Base-by-base conservation (phyloP, 2,113 vertebrate species). In the Onychorhynchus coronatus region DNA sequence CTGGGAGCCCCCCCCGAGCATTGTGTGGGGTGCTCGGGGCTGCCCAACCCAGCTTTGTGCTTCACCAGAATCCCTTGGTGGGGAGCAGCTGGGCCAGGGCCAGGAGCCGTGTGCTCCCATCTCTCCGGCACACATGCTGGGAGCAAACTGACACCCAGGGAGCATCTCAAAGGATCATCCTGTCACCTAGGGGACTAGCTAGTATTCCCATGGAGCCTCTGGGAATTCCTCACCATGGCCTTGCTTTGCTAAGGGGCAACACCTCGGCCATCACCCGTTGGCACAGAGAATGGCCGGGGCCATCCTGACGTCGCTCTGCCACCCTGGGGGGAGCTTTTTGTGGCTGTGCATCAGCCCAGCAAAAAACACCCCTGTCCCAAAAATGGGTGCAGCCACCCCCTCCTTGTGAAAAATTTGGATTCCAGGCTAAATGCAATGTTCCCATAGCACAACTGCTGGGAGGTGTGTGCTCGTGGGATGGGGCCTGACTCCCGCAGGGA, bases 51-150 rank as follows among this genome's bases (percentile, higher is more conserved):
- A 6, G 35, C 20, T n/a, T 25, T 21, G 53, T 35, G 53, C 74
- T 66, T 62, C 59, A 42, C 23, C 3, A 5, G 66, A 31, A 66
- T 5, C 50, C 37, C 23, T 46, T 0, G 0, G 12, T 8, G n/a
- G 42, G 52, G 63, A 94, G 63, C 23, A 53, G 66, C 53, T 39
- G 35, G 82, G 53, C 39, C 53, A 30, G 39, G 73, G 22, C 52
- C 0, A 0, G 53, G 67, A 73, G 41, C 46, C 46, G 33, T 3
- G 2, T 0, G 6, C 27, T 95, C 68, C 76, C 2, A 0, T 59
- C 33, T 73, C 59, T 35, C 73, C 0, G 0, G 27, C 4, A 3
- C 56, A 15, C 0, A 0, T 53, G 41, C 31, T 5, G 30, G 81
- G 80, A 42, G 63, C 0, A 0, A 2, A 6, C 56, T 71, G 81